A percentile compares a stretch with the other conserved stretches of the same genome.
Evolutionary conservation across 2,113 vertebrate species (phyloP).

Genomic region (Anseranas semipalmata): DNA sequence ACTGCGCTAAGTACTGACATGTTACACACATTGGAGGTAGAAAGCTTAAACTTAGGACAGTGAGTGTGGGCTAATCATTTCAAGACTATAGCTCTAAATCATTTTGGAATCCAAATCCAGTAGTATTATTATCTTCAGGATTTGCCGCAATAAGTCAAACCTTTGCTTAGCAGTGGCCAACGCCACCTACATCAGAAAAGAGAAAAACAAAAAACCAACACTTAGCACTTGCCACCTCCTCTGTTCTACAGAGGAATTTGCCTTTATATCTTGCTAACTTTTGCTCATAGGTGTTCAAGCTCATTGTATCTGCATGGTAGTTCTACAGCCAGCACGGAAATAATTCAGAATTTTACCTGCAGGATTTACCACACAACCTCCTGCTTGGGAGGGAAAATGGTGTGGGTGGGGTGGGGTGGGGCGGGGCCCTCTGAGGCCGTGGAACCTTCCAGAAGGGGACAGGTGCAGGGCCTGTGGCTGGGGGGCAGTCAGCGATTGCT

Average conservation of each 20-base stretch:
- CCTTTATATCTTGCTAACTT: neutral
- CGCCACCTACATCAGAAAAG: neutral
- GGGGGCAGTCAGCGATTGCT: too few species aligned
- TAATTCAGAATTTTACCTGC: too few species aligned
- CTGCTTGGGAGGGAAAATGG: neutral
- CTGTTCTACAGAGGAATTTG: too few species aligned
- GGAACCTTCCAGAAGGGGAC: neutral
- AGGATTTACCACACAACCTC: accelerated
- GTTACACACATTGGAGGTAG: too few species aligned
- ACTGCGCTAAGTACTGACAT: accelerated
- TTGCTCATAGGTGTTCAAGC: neutral
- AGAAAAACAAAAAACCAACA: neutral
- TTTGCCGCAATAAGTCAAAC: neutral
- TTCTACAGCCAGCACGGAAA: accelerated
- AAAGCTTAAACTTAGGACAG: too few species aligned
- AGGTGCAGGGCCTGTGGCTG: neutral
- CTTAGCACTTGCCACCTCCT: neutral
- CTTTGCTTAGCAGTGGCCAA: neutral
- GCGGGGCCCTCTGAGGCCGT: too few species aligned
- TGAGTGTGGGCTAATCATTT: neutral
- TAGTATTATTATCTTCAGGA: neutral
- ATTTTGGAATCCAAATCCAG: neutral
- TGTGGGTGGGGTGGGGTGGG: too few species aligned
- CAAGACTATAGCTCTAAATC: neutral
- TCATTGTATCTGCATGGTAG: accelerated